phyloP scores from a whole-genome alignment of 1,140 invertebrate genomes.

The Ceratina australensis region DNA sequence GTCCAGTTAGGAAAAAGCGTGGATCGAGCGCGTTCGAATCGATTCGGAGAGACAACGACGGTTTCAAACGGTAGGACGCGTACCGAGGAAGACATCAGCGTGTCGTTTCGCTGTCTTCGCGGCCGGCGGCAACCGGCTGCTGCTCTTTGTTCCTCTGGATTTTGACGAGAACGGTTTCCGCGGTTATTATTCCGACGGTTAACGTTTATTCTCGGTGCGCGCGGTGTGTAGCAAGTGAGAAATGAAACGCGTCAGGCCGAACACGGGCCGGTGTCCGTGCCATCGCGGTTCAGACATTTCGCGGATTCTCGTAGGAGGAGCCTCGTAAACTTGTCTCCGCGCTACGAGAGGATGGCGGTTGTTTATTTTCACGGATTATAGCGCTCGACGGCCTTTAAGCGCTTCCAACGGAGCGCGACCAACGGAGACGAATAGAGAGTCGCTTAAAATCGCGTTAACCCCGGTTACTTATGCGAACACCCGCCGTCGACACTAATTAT shows the following conservation, averaged over 20 bases:
- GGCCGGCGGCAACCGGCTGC: too few species aligned
- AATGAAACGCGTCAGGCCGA: not conserved
- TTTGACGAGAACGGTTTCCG: too few species aligned
- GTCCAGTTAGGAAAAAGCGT: too few species aligned
- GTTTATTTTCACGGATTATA: conserved; percentile 1
- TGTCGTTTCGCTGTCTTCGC: too few species aligned
- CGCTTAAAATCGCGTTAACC: conserved; percentile 34
- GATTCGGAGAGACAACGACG: too few species aligned
- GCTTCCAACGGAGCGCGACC: not conserved
- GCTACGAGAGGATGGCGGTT: not conserved
- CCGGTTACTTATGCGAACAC: conserved; percentile 38
- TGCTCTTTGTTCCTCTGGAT: too few species aligned
- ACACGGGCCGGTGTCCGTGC: not conserved
- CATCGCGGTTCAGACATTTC: not conserved
- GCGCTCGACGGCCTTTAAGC: not conserved
- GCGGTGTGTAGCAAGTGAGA: not conserved
- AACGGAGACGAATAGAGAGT: not conserved
- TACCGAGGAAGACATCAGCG: too few species aligned
- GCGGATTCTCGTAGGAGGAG: not conserved
- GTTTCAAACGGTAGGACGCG: too few species aligned
- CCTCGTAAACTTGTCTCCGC: too few species aligned
- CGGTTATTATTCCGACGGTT: not conserved
- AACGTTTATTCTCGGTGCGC: too few species aligned
- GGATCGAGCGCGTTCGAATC: too few species aligned
- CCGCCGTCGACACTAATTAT: conserved; percentile 32